Conservation (phyloP, 2,888 invertebrate genomes). For the Operophtera brumata region DNA sequence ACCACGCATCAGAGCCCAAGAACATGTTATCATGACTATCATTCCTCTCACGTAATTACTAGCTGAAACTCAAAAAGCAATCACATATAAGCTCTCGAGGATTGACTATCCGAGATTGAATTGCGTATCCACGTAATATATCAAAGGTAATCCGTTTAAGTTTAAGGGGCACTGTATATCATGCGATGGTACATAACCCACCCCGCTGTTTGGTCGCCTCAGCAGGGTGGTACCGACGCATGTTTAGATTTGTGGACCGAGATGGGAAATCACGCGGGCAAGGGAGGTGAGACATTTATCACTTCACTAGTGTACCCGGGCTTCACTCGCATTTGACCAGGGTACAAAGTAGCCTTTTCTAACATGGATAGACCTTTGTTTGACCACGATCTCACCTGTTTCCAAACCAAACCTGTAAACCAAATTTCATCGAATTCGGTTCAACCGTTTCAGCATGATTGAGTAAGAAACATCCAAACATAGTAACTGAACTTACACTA, state of each 20-base stretch:
- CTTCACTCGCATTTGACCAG: no score
- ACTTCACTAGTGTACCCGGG: no score
- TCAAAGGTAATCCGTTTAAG: slow-evolving; percentile 80
- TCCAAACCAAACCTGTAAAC: no score
- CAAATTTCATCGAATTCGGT: no score
- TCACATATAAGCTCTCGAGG: slow-evolving; percentile 54
- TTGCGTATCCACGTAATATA: slow-evolving; percentile 76
- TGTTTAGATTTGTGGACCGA: slow-evolving; percentile 55
- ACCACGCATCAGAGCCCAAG: slow-evolving; percentile 4
- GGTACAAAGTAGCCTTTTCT: no score
- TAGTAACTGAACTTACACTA: no score
- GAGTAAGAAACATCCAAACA: no score
- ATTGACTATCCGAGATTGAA: slow-evolving; percentile 77
- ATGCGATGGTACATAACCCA: slow-evolving; percentile 69
- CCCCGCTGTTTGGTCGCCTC: slow-evolving; percentile 75
- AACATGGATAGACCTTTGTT: no score
- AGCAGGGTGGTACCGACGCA: slow-evolving; percentile 72
- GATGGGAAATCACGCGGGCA: slow-evolving; percentile 20
- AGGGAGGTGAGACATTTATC: no score
- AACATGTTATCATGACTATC: slow-evolving; percentile 9
- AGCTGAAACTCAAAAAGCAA: slow-evolving; percentile 62
- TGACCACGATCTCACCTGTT: no score
- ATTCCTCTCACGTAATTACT: slow-evolving; percentile 51
- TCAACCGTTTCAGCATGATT: no score
- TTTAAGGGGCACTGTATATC: slow-evolving; percentile 78